Base-by-base conservation (phyloP, 1,140 invertebrate species). In the Melipona quadrifasciata region DNA sequence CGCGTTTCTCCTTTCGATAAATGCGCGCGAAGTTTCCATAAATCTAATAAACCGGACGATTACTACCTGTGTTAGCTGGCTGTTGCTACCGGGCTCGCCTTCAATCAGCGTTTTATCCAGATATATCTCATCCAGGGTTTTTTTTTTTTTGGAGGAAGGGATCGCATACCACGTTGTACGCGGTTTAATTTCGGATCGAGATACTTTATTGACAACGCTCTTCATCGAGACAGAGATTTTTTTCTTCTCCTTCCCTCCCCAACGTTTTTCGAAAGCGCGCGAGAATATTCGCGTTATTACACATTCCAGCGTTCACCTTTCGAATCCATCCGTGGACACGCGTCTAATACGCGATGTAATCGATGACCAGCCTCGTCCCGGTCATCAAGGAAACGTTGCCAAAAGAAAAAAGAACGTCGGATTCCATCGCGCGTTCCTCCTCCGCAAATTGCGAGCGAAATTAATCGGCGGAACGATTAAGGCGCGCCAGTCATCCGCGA, bases 1-100 rank as follows among this genome's bases (percentile, higher is more conserved):
- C 27, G 4, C 11, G 34, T 58, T 39, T 39, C 53, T 58, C 53
- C 74, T 78, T 83, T 83, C 74, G 47, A 78, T 78, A 68, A 78
- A 78, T 61, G 14, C 21, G 31, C 75, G 16, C 55, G 47, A 84
- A 84, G 24, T 84, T 84, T 84, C 75, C 75, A 21, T 53, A 61
- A 84, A 84, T 84, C 70, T 84, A 84, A 84, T 79, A 84, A 71
- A 57, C 39, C 67, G 67, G 39, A n/a, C 65, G 75, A 58, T 77
- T 31, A 47, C 64, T 27, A 17, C 53, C n/a, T 83, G 64, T 65
- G 8, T 0, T 31, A 19, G 19, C 65, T 39, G 21, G 8, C 39
- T 31, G 24, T 53, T n/a, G 53, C 70, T 24, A 47, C 68, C n/a
- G 47, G 1, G 24, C 58, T n/a, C 2, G 5, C 34, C 27, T 73